phyloP scores from a whole-genome alignment of 1,140 invertebrate genomes.

The Cepaea nemoralis region DNA sequence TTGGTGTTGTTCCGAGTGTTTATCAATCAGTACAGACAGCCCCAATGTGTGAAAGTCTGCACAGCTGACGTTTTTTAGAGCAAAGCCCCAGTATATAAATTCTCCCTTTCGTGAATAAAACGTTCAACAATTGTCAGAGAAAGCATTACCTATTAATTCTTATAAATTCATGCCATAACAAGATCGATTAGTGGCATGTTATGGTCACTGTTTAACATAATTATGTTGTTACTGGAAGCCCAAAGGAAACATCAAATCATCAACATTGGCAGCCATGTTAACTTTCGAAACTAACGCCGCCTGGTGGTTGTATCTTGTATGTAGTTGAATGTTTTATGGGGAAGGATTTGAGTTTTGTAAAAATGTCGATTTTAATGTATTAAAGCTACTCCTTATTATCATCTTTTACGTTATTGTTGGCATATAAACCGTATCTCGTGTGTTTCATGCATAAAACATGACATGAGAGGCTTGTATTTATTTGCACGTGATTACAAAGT shows the following conservation, averaged over 20 bases:
- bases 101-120: too few relatives aligned
- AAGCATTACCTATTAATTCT: not conserved
- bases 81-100: too few relatives aligned
- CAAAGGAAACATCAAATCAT: not conserved
- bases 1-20: too few relatives aligned
- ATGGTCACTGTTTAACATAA: not conserved
- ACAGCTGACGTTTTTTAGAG: too few relatives aligned
- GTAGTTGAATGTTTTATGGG: not conserved
- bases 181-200: not conserved
- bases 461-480: not conserved
- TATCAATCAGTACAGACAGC: too few relatives aligned
- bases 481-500: too few relatives aligned
- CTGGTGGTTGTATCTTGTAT: not conserved
- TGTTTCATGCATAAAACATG: not conserved
- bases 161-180: not conserved
- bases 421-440: not conserved
- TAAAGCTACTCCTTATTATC: not conserved
- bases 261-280: slow-evolving; percentile 8
- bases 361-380: not conserved
- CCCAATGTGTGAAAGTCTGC: too few relatives aligned
- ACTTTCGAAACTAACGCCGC: slow-evolving; percentile 1
- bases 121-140: too few relatives aligned
- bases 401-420: not conserved
- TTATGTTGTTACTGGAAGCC: slow-evolving; percentile 4
- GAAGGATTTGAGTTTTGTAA: not conserved